Percentiles rank a stretch among this genome's conserved stretches.
Conservation (phyloP, 1,140 invertebrate genomes). For the Bombus ignitus region DNA sequence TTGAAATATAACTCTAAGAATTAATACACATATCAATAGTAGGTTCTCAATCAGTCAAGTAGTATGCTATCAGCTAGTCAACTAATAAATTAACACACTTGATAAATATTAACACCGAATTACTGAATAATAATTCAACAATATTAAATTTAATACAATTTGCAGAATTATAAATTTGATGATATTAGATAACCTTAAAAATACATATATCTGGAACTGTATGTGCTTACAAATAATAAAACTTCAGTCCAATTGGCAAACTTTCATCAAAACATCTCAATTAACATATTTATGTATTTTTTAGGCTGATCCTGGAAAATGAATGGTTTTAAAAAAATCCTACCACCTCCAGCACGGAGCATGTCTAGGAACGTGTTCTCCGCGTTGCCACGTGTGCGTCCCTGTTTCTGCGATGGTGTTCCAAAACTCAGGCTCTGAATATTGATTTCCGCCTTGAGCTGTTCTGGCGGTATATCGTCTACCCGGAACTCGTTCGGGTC, state of each 20-base stretch:
- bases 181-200: background rate
- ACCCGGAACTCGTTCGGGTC: constrained; percentile 88
- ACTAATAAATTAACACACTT: background rate
- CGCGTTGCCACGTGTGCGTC: constrained; percentile 82
- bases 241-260: no score
- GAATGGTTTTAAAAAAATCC: background rate
- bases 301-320: background rate
- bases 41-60: no score
- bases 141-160: background rate
- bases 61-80: background rate
- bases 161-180: background rate
- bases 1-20: background rate
- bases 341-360: constrained; percentile 83
- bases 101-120: background rate
- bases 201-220: no score
- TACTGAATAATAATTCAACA: background rate
- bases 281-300: background rate
- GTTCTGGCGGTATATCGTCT: constrained; percentile 86
- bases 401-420: constrained; percentile 78
- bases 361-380: constrained; percentile 89
- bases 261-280: background rate
- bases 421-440: constrained; percentile 86
- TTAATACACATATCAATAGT: background rate
- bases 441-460: constrained; percentile 87
- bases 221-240: no score